Base-by-base conservation (phyloP, 2,797 vertebrate species). In the Rhinogobio ventralis region DNA sequence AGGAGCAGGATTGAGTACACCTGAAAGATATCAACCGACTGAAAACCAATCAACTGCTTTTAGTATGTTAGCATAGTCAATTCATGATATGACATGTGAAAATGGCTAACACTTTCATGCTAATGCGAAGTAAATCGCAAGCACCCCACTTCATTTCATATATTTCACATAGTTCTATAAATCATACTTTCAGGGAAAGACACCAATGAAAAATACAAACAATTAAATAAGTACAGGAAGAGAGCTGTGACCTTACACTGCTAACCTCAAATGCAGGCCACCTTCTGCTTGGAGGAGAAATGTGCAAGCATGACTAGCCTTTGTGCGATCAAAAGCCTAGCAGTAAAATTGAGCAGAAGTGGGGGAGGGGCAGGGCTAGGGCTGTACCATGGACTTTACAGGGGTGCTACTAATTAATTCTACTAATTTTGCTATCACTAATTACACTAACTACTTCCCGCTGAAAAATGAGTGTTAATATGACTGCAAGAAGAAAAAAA, bases 191-290 rank as follows among this genome's bases (percentile, higher is more conserved):
- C n/a, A 73, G 4, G 39, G 0, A 46, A 45, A 42, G 13, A 46
- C 7, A 46, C 49, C 15, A 51, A 42, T 57, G 19, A 57, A 36
- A 42, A 71, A 28, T 20, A 28, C 33, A 74, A 23, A 62, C 17
- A 67, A 20, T 49, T n/a, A 51, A 72, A 36, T 30, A 17, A 57
- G 45, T 25, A 36, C 66, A 78, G 45, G 42, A 71, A 33, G 78
- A 82, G 75, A 73, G 51, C 33, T 84, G 57, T 55, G 79, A 85
- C 45, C 79, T 62, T 82, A 78, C 33, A 78, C 25, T 15, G 11
- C 25, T 28, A 33, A 75, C 69, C 72, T 72, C 30, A 88, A 86
- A 79, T 67, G 67, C 67, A 86, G 78, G 78, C 67, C 49, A 74
- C 73, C 79, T 62, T 71, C 69, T 62, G 69, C 68, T 84, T 49